A percentile compares a stretch with the other conserved stretches of the same genome.
Conservation (phyloP, 2,113 vertebrate genomes). For the Platysternon megacephalum region DNA sequence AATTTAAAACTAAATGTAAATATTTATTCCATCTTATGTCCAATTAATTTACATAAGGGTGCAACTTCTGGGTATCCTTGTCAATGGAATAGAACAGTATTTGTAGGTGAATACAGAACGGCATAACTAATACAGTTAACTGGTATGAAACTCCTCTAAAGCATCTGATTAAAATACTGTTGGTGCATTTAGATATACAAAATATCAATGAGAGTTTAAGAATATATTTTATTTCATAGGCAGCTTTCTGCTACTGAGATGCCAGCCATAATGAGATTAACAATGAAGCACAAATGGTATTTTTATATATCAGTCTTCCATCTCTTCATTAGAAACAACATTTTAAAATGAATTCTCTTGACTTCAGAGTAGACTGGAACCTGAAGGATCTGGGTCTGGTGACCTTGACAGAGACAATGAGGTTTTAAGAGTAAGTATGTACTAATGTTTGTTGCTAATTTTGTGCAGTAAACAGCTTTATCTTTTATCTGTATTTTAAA, state of each 20-base stretch:
- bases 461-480: not conserved
- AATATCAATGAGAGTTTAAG: not conserved
- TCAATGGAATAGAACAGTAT: not conserved
- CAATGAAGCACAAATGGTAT: not conserved
- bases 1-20: not conserved
- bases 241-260: not conserved
- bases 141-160: not conserved
- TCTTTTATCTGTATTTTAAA: not conserved
- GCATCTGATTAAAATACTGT: not conserved
- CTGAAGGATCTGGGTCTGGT: conserved; percentile 82
- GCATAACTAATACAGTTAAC: not conserved
- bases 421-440: conserved; percentile 73
- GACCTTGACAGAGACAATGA: conserved; percentile 45
- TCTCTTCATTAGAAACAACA: not conserved
- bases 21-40: not conserved
- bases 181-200: not conserved
- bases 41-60: not conserved
- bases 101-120: not conserved
- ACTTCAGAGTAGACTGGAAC: conserved; percentile 80
- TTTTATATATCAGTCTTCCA: not conserved
- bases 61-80: not conserved
- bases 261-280: not conserved
- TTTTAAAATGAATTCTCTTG: conserved; percentile 5
- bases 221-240: not conserved
- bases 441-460: not conserved